Conservation (phyloP, 1,140 invertebrate genomes). For the Tribolium castaneum region DNA sequence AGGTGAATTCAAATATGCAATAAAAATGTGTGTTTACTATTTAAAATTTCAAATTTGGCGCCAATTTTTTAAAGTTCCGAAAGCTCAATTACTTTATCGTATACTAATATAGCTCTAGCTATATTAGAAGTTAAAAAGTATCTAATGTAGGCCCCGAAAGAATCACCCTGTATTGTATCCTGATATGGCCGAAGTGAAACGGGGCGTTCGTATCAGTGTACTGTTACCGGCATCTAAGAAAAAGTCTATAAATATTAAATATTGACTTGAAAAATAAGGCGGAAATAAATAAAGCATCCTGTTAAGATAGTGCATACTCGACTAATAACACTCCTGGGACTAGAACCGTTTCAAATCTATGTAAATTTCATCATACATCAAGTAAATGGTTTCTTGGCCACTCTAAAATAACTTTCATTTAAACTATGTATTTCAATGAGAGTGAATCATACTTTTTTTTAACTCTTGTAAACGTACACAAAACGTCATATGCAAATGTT, state of each 20-base stretch:
- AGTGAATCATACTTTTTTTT: slow-evolving; percentile 1
- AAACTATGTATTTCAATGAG: neutral
- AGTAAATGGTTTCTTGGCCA: slow-evolving; percentile 32
- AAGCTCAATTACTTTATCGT: too few relatives aligned
- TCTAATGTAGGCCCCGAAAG: too few relatives aligned
- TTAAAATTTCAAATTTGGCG: too few relatives aligned
- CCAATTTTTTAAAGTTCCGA: too few relatives aligned
- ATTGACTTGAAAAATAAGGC: slow-evolving; percentile 16
- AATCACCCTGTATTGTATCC: too few relatives aligned
- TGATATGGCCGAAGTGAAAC: neutral
- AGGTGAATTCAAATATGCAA: too few relatives aligned
- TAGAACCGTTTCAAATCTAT: slow-evolving; percentile 21
- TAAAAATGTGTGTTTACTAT: too few relatives aligned
- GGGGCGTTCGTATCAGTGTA: neutral
- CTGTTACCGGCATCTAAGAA: neutral
- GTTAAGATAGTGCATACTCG: neutral
- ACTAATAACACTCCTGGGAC: slow-evolving; percentile 6
- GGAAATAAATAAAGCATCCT: slow-evolving; percentile 18
- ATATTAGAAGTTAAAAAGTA: too few relatives aligned
- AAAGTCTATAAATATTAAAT: slow-evolving; percentile 24
- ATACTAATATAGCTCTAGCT: too few relatives aligned
- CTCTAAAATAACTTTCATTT: slow-evolving; percentile 19
- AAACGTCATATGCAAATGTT: neutral
- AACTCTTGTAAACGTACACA: neutral
- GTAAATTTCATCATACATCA: slow-evolving; percentile 26